phyloP scores from a whole-genome alignment of 2,113 vertebrate species.

The Sula dactylatra region DNA sequence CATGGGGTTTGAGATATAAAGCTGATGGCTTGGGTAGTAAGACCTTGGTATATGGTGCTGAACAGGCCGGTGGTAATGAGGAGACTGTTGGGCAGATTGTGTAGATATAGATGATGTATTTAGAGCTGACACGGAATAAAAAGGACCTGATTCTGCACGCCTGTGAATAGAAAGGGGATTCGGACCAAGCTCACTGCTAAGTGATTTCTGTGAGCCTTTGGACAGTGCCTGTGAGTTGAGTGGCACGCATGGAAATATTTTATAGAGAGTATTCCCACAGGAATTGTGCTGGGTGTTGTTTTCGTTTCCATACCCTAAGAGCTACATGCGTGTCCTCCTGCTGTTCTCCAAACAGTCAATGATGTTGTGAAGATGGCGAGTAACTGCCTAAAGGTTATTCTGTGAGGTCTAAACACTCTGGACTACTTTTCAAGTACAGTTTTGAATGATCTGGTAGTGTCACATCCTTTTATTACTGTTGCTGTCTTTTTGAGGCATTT shows the following conservation, averaged over 20 bases:
- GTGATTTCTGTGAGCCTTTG: not conserved
- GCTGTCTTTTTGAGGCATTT: not conserved
- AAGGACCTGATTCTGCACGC: not conserved
- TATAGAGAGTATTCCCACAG: not conserved
- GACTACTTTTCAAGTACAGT: not conserved
- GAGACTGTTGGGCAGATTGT: not conserved
- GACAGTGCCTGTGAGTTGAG: not conserved
- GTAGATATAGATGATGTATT: not conserved
- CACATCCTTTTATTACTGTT: not conserved
- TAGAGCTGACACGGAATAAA: not conserved
- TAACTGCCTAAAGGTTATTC: not conserved
- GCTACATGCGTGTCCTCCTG: not conserved
- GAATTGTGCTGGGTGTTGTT: not conserved
- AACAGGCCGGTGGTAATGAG: not conserved
- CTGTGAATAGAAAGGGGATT: not conserved
- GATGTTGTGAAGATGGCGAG: not conserved
- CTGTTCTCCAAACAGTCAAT: not conserved
- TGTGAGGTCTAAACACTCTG: not conserved
- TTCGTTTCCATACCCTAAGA: not conserved
- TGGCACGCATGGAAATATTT: not conserved
- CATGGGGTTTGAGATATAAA: not conserved
- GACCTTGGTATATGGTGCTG: constrained; percentile 7
- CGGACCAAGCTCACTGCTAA: not conserved
- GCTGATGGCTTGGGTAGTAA: not conserved
- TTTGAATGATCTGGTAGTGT: not conserved